Base-by-base conservation (phyloP, 1,140 invertebrate species). In the Berghia stephanieae region DNA sequence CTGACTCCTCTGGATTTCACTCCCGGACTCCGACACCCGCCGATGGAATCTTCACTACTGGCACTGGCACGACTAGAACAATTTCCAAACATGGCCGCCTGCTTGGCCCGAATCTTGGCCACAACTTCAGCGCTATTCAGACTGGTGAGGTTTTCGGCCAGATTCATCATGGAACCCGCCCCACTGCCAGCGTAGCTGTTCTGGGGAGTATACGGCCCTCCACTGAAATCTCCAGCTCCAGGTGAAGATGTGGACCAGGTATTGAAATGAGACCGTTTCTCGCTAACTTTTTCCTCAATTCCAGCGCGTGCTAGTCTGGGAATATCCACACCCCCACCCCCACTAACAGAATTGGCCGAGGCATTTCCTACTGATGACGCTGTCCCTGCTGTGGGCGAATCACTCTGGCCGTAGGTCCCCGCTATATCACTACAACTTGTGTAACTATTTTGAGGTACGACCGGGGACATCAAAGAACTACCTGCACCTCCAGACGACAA, bases 81-180 rank as follows among this genome's bases (percentile, higher is more conserved):
- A 21, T 55, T 60, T 18, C 77, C 66, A 49, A 74, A 78, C 55
- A 86, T 60, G 36, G 84, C 82, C n/a, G 82, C 81, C 71, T 84
- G 81, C 42, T 83, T 86, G 57, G 81, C 74, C 42, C 83, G 77
- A 38, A 88, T 86, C 46, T 76, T 79, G 52, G 83, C 79, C 18
- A 87, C 84, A 78, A 86, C 86, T 55, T 88, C 86, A 18, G 85
- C 79, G 77, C 74, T 88, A 77, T 86, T 87, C 46, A 88, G 79
- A 68, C 86, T 88, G 8, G 86, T 85, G 6, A 88, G 80, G 73
- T 77, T 77, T 31, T 81, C 79, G n/a, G n/a, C n/a, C n/a, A n/a
- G n/a, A 49, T 81, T 81, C 5, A 75, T 75, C 24, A 80, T 77
- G 31, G 81, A 72, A 10, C 42, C 34, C 34, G 77, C 74, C 21